A percentile compares a stretch with the other conserved stretches of the same genome.
Evolutionary conservation across 2,888 invertebrate genomes (phyloP).

Genomic region (Iphiclides podalirius): DNA sequence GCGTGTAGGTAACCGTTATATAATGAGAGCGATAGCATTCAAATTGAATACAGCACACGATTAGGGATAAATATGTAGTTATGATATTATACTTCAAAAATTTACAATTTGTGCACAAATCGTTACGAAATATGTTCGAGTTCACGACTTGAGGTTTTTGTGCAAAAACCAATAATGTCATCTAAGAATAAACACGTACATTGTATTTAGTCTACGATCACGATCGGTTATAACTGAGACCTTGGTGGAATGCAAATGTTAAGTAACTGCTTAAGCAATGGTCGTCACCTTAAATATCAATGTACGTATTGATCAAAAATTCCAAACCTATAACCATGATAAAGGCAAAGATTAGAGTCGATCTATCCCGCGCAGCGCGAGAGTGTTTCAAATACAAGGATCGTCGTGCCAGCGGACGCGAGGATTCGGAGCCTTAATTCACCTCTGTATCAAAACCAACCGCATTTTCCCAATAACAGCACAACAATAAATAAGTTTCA

Average conservation of each 20-base stretch:
- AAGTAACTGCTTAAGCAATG: conserved; percentile 10
- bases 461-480: conserved; percentile 50
- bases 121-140: too few species aligned
- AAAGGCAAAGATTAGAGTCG: conserved; percentile 31
- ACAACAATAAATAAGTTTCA: conserved; percentile 52
- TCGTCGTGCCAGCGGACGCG: conserved; percentile 26
- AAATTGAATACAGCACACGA: conserved; percentile 7
- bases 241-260: conserved; percentile 19
- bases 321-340: conserved; percentile 26
- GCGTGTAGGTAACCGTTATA: conserved; percentile 10
- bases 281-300: conserved; percentile 18
- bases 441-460: too few species aligned
- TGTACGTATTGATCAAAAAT: conserved; percentile 24
- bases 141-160: too few species aligned
- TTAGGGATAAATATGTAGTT: conserved; percentile 9
- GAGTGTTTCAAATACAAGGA: conserved; percentile 43
- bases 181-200: conserved; percentile 8
- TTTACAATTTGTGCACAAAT: too few species aligned
- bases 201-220: conserved; percentile 13
- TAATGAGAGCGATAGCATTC: conserved; percentile 16
- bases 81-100: too few species aligned
- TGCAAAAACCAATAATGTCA: conserved; percentile 11
- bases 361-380: conserved; percentile 39
- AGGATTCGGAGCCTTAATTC: too few species aligned
- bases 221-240: conserved; percentile 12